phyloP scores from a whole-genome alignment of 1,140 invertebrate genomes.

The Euglossa dilemma region DNA sequence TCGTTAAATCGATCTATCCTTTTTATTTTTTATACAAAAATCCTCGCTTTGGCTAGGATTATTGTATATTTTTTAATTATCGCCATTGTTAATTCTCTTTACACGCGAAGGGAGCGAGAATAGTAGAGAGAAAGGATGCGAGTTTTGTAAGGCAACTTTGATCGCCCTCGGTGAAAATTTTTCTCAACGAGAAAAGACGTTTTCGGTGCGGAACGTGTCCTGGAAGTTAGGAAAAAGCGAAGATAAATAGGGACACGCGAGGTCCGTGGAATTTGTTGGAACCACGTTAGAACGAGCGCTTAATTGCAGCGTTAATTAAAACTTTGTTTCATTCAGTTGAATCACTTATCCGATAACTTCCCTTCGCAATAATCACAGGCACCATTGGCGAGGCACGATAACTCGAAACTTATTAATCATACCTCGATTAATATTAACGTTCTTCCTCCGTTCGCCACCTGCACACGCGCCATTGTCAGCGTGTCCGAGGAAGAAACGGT shows the following conservation, averaged over 20 bases:
- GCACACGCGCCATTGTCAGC: too few relatives aligned
- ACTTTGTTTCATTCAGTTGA: slow-evolving; percentile 41
- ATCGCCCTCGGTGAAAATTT: background rate
- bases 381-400: background rate
- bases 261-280: background rate
- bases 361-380: slow-evolving; percentile 12
- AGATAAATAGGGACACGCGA: background rate
- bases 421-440: slow-evolving; percentile 25
- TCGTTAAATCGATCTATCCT: too few relatives aligned
- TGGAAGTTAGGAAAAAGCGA: background rate
- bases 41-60: too few relatives aligned
- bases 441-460: accelerated
- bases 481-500: background rate
- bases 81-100: background rate
- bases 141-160: too few relatives aligned
- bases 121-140: background rate
- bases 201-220: background rate
- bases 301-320: slow-evolving; percentile 45
- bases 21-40: background rate
- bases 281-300: background rate
- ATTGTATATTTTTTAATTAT: background rate
- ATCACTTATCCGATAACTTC: slow-evolving; percentile 31
- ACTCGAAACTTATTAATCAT: slow-evolving; percentile 34
- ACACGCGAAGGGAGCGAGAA: background rate
- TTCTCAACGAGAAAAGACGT: background rate